phyloP scores from a whole-genome alignment of 2,888 invertebrate species.

The Ganaspis brasiliensis region DNA sequence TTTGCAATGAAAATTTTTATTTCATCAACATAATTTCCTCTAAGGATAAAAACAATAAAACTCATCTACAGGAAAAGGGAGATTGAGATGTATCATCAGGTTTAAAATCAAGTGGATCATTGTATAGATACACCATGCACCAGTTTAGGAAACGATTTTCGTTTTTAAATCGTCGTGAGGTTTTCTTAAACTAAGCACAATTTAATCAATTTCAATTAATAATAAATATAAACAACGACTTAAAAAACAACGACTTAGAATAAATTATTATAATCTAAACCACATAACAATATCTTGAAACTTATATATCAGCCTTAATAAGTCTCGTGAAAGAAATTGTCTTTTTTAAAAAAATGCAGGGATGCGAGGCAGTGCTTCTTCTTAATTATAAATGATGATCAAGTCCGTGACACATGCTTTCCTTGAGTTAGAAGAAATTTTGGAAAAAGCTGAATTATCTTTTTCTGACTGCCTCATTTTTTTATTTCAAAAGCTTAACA shows the following conservation, averaged over 20 bases:
- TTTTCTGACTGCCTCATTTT: background rate
- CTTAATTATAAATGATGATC: background rate
- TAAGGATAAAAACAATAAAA: slow-evolving; percentile 67
- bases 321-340: slow-evolving; percentile 63
- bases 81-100: background rate
- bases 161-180: slow-evolving; percentile 36
- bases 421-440: background rate
- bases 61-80: slow-evolving; percentile 67
- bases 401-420: background rate
- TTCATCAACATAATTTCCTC: slow-evolving; percentile 76
- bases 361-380: slow-evolving; percentile 61
- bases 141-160: slow-evolving; percentile 48
- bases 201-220: background rate
- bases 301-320: slow-evolving; percentile 69
- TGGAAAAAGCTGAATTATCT: slow-evolving; percentile 38
- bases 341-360: slow-evolving; percentile 57
- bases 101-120: slow-evolving; percentile 2
- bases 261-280: background rate
- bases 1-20: slow-evolving; percentile 69
- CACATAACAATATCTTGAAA: background rate
- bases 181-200: slow-evolving; percentile 40
- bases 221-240: background rate
- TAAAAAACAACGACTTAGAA: background rate
- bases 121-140: slow-evolving; percentile 22
- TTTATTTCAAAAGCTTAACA: slow-evolving; percentile 2